Evolutionary conservation across 2,113 vertebrate genomes (phyloP).

Genomic region (Corythornis madagascariensis): DNA sequence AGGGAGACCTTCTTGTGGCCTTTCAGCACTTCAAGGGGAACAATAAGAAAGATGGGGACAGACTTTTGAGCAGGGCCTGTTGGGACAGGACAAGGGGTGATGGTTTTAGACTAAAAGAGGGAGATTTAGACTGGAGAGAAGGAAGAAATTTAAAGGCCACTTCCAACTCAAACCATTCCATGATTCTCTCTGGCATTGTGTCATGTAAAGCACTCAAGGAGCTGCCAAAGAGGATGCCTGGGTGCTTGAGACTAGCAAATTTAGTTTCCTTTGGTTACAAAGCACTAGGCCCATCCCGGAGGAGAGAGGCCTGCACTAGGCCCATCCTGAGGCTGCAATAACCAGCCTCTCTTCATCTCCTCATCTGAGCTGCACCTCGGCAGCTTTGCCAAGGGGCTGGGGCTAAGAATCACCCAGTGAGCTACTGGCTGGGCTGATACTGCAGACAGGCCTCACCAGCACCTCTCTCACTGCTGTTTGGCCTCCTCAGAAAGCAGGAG

Average conservation of each 20-base stretch:
- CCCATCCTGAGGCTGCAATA: background rate
- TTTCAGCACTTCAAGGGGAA: background rate
- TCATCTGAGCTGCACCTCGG: background rate
- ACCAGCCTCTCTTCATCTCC: background rate
- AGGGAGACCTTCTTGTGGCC: background rate
- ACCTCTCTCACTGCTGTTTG: background rate
- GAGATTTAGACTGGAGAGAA: background rate
- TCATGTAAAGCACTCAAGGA: background rate
- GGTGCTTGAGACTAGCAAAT: background rate
- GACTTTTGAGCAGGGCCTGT: background rate
- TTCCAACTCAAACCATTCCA: background rate
- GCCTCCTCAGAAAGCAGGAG: background rate
- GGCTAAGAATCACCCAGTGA: background rate
- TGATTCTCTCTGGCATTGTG: background rate
- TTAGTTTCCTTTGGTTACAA: background rate
- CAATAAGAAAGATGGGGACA: background rate
- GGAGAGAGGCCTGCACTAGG: background rate
- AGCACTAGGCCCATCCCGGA: background rate
- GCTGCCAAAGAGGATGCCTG: background rate
- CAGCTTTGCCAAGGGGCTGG: background rate
- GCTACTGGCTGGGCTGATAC: fast-evolving
- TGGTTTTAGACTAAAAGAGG: background rate
- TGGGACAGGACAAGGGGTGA: background rate
- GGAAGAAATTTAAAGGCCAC: background rate
- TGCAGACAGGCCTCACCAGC: background rate